Evolutionary conservation across 2,113 vertebrate species (phyloP).

Genomic region (Polypterus senegalus): DNA sequence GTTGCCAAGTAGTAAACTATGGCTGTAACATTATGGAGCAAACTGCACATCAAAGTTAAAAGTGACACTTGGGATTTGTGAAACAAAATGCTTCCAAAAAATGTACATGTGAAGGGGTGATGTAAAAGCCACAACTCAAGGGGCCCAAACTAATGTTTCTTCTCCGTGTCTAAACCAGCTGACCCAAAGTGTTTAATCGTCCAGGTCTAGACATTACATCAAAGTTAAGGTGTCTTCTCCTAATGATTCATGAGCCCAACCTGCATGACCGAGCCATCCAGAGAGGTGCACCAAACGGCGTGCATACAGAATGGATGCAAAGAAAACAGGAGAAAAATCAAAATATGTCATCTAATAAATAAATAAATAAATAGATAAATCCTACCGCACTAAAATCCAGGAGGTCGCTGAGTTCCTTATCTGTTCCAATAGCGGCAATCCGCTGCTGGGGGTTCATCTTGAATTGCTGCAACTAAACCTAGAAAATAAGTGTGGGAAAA

Average conservation of each 20-base stretch:
- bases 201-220: constrained; percentile 51
- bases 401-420: constrained; percentile 97
- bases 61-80: neutral
- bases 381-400: constrained; percentile 98
- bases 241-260: constrained; percentile 1
- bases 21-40: neutral
- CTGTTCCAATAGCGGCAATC: constrained; percentile 94
- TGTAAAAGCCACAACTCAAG: too few relatives aligned
- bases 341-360: constrained; percentile 1
- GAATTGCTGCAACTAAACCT: constrained; percentile 59
- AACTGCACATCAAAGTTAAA: neutral
- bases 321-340: constrained; percentile 7
- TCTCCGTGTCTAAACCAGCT: constrained; percentile 30
- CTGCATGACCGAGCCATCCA: neutral
- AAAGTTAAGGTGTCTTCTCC: constrained; percentile 49
- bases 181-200: constrained; percentile 45
- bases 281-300: neutral
- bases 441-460: constrained; percentile 97
- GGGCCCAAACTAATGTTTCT: neutral
- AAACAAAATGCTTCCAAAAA: too few relatives aligned
- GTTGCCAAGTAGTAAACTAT: neutral
- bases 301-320: constrained; percentile 1
- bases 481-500: constrained; percentile 31
- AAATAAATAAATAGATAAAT: neutral
- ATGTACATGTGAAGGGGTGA: too few relatives aligned